These are phyloP conservation scores for Fulica atra DNA, from an alignment of 2,113 vertebrate species.

Conservation along the genomic window DNA sequence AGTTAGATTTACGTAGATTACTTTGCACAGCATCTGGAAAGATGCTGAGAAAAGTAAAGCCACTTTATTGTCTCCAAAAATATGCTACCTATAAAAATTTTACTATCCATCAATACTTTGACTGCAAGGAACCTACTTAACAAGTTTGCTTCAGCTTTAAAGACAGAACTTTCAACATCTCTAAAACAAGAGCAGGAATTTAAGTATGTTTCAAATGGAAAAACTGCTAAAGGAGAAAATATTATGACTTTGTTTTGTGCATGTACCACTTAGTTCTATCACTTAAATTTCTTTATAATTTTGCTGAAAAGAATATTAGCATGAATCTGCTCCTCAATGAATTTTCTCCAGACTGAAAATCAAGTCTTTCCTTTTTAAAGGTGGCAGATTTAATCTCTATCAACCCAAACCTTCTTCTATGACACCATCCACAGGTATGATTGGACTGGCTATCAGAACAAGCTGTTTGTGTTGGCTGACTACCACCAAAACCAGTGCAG, in stretches of 20 bases:
- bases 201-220: background rate
- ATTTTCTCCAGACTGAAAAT: background rate
- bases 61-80: background rate
- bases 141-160: background rate
- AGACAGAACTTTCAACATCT: background rate
- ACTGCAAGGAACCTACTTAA: background rate
- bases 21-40: constrained; percentile 65
- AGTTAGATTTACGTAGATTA: constrained; percentile 65
- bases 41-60: constrained; percentile 42
- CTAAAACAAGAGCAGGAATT: background rate
- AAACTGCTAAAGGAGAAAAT: background rate
- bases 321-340: background rate
- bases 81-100: background rate
- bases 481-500: fast-evolving
- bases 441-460: background rate
- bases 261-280: background rate
- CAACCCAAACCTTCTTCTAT: background rate
- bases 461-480: background rate
- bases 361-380: background rate
- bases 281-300: background rate
- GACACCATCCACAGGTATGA: fast-evolving
- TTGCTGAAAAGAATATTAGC: background rate
- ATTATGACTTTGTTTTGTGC: background rate
- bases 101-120: background rate
- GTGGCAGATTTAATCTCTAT: background rate